Evolutionary conservation across 2,797 vertebrate species (phyloP).

Genomic region (Amniataba percoides): DNA sequence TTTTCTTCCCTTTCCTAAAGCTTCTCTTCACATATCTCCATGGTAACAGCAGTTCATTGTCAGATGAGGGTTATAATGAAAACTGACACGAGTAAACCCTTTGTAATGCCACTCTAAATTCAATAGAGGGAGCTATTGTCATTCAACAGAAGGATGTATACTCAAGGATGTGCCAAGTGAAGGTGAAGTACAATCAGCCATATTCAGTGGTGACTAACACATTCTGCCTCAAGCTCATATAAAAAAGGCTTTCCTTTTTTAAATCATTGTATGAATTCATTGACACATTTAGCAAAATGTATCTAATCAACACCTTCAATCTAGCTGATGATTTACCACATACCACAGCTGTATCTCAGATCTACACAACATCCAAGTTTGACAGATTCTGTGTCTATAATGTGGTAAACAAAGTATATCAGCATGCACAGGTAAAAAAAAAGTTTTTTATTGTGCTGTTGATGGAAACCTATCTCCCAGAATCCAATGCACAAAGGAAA

Average conservation of each 20-base stretch:
- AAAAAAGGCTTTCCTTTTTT: background rate
- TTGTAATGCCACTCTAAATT: constrained; percentile 49
- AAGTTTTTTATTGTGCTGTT: background rate
- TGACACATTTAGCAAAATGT: background rate
- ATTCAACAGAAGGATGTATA: constrained; percentile 9
- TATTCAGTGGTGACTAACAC: background rate
- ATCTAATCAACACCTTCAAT: background rate
- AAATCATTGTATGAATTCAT: background rate
- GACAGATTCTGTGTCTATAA: background rate
- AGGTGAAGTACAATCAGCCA: background rate
- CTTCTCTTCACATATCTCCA: background rate
- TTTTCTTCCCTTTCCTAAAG: background rate
- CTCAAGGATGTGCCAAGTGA: background rate
- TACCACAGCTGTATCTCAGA: background rate
- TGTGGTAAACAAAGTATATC: background rate
- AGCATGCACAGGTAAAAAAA: background rate
- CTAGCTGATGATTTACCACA: background rate
- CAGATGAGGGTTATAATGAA: background rate
- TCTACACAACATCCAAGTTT: background rate
- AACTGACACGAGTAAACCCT: background rate
- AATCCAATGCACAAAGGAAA: background rate
- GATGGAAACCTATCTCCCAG: background rate
- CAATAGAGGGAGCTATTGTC: constrained; percentile 78
- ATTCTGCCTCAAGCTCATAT: background rate
- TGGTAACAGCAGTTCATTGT: background rate